Base-by-base conservation (phyloP, 92 coral and sea anemone species). In the Scolanthus callimorphus region DNA sequence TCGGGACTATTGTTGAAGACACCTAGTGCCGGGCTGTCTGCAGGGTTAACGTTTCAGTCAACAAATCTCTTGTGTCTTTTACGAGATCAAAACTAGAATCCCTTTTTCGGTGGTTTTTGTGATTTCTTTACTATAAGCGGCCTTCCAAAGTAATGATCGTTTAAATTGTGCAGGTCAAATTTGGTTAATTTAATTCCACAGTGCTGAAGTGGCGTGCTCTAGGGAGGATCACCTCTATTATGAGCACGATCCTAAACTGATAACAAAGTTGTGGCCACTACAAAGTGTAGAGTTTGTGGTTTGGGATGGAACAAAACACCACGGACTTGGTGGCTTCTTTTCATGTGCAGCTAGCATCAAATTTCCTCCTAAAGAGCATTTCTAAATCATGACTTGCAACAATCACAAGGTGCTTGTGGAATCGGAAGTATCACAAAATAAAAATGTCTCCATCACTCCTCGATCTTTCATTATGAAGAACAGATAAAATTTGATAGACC, bases 191-290 rank as follows among this genome's bases (percentile, higher is more conserved):
- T 46, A 46, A 46, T 46, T 46, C 52, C 22, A 4, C 52, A 6
- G 52, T 4, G 4, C 22, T 46, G 52, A 46, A 46, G 52, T 46
- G 23, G 11, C 23, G 4, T 9, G 8, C 4, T 46, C 4, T 19
- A 4, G 52, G 52, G 52, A 46, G 52, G 52, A 46, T 46, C 52
- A 46, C 52, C 8, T 11, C 52, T 46, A 46, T 46, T 46, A 46
- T 46, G 22, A 46, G 17, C 8, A 46, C 4, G 22, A 9, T 11
- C 11, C 52, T 9, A 19, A 11, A 19, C 17, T 19, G 52, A 46
- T 46, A 46, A 46, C 52, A 10, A 46, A 46, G 17, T 4, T 46
- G 52, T 19, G 6, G 52, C 11, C 52, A 9, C 52, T 46, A 46
- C 52, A 46, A 46, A 46, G 17, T 19, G 9, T 34, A 20, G 17